Base-by-base conservation (phyloP, 2,888 invertebrate species). In the Agrotis puta region DNA sequence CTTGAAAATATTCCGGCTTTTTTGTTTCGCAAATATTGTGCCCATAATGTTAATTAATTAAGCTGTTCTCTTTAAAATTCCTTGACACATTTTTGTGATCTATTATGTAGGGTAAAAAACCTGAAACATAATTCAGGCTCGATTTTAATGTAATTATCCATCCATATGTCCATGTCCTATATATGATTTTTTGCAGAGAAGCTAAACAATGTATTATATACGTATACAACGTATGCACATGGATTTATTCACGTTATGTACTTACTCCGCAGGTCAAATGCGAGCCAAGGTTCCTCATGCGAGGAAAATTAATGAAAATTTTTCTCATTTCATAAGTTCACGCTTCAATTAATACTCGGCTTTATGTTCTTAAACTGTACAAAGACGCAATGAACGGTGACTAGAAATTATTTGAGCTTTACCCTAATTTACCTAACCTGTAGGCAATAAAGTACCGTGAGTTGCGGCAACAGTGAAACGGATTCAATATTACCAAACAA, bases 1-100 rank as follows among this genome's bases (percentile, higher is more conserved):
- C 77, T 85, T 80, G 81, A 77, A 85, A 87, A 85, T 82, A 80
- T 73, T 72, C 74, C 33, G 20, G 43, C 77, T 78, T 75, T 65
- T 78, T 72, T 64, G 76, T 83, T 64, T 57, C 61, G 68, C 64
- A 71, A 72, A 82, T 74, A 79, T 74, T 72, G 58, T 56, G 54
- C 27, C 27, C 70, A 47, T 68, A 43, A 47, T 73, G 73, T 66
- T 81, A 73, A 79, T 81, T 78, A 72, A 75, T 79, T 67, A 74
- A 81, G 70, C 56, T 64, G 58, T 59, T 47, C 20, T 33, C 45
- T 74, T 74, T 47, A 14, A 45, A 51, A 64, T 79, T 51, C 14
- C 43, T 57, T 48, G 27, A 61, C 47, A 48, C 27, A 43, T 70
- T 77, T 39, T 48, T 54, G 53, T 67, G n/a, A 56, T 74, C 45